phyloP scores from a whole-genome alignment of 92 coral and sea anemone species.

The Palythoa grandis region DNA sequence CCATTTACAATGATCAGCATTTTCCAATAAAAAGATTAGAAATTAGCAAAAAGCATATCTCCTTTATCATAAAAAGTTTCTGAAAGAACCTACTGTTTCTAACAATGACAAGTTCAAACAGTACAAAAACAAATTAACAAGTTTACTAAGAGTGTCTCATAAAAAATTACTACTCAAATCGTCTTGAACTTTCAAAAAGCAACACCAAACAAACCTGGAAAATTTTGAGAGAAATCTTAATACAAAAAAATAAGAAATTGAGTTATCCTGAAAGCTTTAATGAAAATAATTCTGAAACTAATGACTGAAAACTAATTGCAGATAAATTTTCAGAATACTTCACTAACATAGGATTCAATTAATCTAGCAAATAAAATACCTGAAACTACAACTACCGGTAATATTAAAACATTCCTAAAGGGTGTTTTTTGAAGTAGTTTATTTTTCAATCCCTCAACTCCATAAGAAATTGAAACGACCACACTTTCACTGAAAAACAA shows the following conservation, averaged over 20 bases:
- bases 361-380: constrained; percentile 3
- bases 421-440: background rate
- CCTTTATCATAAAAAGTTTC: too few species aligned
- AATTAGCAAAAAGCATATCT: too few species aligned
- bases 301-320: background rate
- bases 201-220: constrained; percentile 23
- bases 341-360: background rate
- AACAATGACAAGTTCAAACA: too few species aligned
- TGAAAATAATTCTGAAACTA: background rate
- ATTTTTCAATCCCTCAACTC: constrained; percentile 1
- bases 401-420: constrained; percentile 4
- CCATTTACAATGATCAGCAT: too few species aligned
- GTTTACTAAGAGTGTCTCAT: background rate
- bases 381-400: constrained; percentile 1
- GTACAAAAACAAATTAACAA: constrained; percentile 18
- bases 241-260: background rate
- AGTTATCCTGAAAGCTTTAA: background rate
- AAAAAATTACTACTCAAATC: constrained; percentile 16
- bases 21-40: too few species aligned
- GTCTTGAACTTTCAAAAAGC: background rate
- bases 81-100: too few species aligned
- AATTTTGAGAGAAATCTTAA: constrained; percentile 11
- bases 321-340: constrained; percentile 6
- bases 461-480: background rate
- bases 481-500: constrained; percentile 9